Evolutionary conservation across 2,113 vertebrate genomes (phyloP).

Genomic region (Bothrops jararaca): DNA sequence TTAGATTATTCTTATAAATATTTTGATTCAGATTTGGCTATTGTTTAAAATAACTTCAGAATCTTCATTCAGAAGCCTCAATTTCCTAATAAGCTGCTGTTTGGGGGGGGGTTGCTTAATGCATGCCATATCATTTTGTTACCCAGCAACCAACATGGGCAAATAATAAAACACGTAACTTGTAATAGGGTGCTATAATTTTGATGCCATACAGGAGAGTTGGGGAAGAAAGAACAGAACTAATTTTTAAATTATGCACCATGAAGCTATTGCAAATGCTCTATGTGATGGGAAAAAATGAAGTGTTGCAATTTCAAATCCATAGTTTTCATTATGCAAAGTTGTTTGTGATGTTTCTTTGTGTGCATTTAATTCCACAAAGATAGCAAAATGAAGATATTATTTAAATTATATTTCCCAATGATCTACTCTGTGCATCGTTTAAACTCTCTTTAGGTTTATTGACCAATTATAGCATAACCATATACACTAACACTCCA

Average conservation of each 20-base stretch:
- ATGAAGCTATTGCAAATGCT: conserved; percentile 25
- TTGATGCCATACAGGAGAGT: conserved; percentile 22
- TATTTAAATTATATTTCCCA: conserved; percentile 35
- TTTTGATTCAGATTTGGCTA: not conserved
- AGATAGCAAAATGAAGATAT: conserved; percentile 41
- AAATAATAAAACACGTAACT: conserved; percentile 28
- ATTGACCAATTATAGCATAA: conserved; percentile 50
- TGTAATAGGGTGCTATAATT: conserved; percentile 23
- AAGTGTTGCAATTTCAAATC: conserved; percentile 35
- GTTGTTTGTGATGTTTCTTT: conserved; percentile 36
- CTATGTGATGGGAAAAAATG: conserved; percentile 25
- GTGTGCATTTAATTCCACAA: conserved; percentile 37
- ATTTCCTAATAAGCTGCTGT: conserved; percentile 34
- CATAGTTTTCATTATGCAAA: conserved; percentile 55
- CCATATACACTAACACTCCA: conserved; percentile 37
- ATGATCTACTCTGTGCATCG: conserved; percentile 48
- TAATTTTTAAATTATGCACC: conserved; percentile 34
- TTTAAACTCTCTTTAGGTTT: conserved; percentile 47
- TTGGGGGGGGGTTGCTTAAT: not conserved
- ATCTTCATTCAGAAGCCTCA: conserved; percentile 24
- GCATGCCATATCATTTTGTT: conserved; percentile 36
- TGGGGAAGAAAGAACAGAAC: not conserved
- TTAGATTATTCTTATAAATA: conserved; percentile 7
- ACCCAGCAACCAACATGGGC: conserved; percentile 41
- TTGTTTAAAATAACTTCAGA: conserved; percentile 30